Base-by-base conservation (phyloP, 2,888 invertebrate species). In the Orchesellides sinensis region DNA sequence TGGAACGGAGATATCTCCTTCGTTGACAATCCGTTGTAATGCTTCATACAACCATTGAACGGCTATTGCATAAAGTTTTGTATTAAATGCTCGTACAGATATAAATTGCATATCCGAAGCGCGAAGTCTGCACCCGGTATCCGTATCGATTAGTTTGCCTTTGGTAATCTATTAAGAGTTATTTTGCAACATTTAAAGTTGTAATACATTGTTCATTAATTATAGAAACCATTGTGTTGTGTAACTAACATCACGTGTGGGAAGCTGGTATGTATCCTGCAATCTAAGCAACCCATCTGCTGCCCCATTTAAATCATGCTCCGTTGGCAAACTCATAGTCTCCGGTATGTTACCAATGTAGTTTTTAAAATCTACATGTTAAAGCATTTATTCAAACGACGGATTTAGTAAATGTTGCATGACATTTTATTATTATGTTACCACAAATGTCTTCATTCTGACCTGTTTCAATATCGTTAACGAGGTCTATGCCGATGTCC, bases 1-100 rank as follows among this genome's bases (percentile, higher is more conserved):
- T 27, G 80, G 52, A 25, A 89, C 86, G 0, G 89, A 63, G 79
- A 89, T 89, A 14, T 88, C 87, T 74, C 89, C 90, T 4, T 82
- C 52, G 3, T 87, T 86, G 0, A 89, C 89, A n/a, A n/a, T n/a
- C 74, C 89, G 84, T 23, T 81, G 80, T 63, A 89, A 86, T 0
- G 90, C 89, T 52, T 89, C 86, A 63, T 90, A 89, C 59, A 90
- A 88, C 90, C 90, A 90, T 79, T 90, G 89, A 12, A 90, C 84
- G 14, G 90, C 89, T 45, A 89, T 88, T 3, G 88, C 89, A 72
- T 88, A 88, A 45, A 88, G 86, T 49, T 89, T 89, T 14, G 88
- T 84, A 75, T 89, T 89, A 84, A 89, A 88, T 10, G 89, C 88
- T 78, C 90, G 89, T 63, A 89, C 88, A n/a, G 90, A 90, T 80